These are phyloP conservation scores for Delia radicum DNA, from an alignment of 1,140 invertebrate species.

Conservation along the genomic window DNA sequence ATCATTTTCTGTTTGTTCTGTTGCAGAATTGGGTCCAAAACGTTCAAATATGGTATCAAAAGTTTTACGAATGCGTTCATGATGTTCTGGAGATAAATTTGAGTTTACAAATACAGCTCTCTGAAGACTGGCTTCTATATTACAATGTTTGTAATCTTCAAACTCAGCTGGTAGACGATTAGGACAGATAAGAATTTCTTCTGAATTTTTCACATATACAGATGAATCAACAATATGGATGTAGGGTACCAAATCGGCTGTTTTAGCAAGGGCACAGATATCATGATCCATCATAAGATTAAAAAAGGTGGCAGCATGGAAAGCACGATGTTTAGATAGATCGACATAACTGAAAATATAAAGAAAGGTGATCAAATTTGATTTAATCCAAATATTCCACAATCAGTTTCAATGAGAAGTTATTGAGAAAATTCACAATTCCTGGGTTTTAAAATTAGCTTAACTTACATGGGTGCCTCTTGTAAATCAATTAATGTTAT, in stretches of 20 bases:
- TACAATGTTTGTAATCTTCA: slow-evolving; percentile 1
- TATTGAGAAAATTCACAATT: too few species aligned
- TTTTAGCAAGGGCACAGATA: background rate
- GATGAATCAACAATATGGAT: slow-evolving; percentile 29
- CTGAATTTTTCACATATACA: slow-evolving; percentile 3
- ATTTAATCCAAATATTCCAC: background rate
- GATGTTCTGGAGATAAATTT: background rate
- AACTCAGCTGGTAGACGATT: background rate
- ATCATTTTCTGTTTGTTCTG: background rate
- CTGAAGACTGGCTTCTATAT: slow-evolving; percentile 20
- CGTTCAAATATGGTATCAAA: background rate
- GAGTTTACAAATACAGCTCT: slow-evolving; percentile 2
- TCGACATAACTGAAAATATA: slow-evolving; percentile 3
- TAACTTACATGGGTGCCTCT: slow-evolving; percentile 29
- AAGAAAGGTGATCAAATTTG: background rate
- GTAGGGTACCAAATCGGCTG: background rate
- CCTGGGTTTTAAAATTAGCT: too few species aligned
- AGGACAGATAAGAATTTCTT: slow-evolving; percentile 30
- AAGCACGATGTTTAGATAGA: slow-evolving; percentile 12
- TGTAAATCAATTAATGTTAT: slow-evolving; percentile 24
- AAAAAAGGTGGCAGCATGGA: slow-evolving; percentile 29
- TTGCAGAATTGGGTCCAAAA: background rate
- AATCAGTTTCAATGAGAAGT: too few species aligned
- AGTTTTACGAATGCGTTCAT: background rate
- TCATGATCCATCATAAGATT: slow-evolving; percentile 28